phyloP scores from a whole-genome alignment of 2,113 vertebrate genomes.

The Toxotes jaculatrix region DNA sequence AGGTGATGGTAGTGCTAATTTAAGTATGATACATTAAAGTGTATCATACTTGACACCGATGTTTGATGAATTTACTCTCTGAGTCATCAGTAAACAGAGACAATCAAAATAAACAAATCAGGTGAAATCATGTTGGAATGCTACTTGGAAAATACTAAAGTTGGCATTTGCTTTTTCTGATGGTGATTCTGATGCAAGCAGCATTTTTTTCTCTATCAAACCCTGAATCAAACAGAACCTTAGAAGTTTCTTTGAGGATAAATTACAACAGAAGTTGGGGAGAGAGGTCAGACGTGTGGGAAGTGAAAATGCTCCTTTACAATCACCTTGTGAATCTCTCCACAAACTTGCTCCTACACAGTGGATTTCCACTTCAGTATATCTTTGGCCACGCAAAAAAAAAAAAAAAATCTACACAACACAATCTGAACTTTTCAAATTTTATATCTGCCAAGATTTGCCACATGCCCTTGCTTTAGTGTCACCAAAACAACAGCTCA shows the following conservation, averaged over 20 bases:
- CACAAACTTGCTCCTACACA: not conserved
- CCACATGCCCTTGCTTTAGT: not conserved
- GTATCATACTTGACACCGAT: not conserved
- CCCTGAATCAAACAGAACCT: not conserved
- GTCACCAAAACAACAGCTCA: not conserved
- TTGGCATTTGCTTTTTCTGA: not conserved
- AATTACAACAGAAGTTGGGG: not conserved
- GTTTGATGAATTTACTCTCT: not conserved
- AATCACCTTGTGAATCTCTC: not conserved
- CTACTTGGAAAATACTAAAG: slow-evolving; percentile 2
- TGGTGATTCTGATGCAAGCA: not conserved
- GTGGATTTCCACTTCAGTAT: not conserved
- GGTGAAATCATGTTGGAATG: not conserved
- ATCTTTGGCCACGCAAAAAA: not conserved
- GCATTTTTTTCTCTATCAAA: not conserved
- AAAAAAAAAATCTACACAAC: not conserved
- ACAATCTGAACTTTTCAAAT: not conserved
- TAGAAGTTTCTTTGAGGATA: not conserved
- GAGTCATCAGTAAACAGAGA: slow-evolving; percentile 1
- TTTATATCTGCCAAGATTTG: not conserved
- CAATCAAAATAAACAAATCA: not conserved
- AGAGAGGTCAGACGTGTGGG: not conserved
- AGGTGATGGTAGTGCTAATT: not conserved
- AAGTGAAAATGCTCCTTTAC: not conserved
- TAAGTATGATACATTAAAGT: not conserved